Percentiles rank a stretch among this genome's conserved stretches.
Conservation (phyloP, 2,888 invertebrate genomes). For the Pelosia muscerda region DNA sequence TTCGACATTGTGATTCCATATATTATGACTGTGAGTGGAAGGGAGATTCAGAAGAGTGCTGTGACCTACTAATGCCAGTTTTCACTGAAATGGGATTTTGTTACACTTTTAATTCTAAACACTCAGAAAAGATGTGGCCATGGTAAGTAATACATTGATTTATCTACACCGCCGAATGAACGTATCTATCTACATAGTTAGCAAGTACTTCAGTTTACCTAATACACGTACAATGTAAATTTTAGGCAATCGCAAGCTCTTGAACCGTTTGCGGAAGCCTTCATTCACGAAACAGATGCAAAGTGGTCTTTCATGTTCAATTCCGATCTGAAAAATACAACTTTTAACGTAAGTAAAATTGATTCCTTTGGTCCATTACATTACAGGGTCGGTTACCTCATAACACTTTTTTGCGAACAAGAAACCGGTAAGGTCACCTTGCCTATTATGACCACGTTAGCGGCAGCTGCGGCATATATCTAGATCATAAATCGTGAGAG, state of each 20-base stretch:
- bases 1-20: constrained; percentile 87
- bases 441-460: too few relatives aligned
- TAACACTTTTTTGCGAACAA: too few relatives aligned
- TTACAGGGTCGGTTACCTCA: too few relatives aligned
- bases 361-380: not conserved
- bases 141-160: constrained; percentile 68
- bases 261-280: constrained; percentile 81
- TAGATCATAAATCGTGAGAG: too few relatives aligned
- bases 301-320: constrained; percentile 89
- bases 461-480: too few relatives aligned
- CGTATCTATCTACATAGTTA: not conserved
- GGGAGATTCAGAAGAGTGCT: constrained; percentile 89
- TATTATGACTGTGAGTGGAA: constrained; percentile 90
- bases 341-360: constrained; percentile 73
- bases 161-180: not conserved
- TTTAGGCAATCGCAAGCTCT: constrained; percentile 75
- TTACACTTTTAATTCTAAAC: constrained; percentile 90
- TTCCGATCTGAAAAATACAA: constrained; percentile 78
- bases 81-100: constrained; percentile 92
- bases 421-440: too few relatives aligned
- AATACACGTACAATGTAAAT: constrained; percentile 20
- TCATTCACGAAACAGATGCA: constrained; percentile 89
- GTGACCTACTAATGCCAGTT: constrained; percentile 89
- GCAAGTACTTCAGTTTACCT: not conserved
- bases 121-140: constrained; percentile 86